Conservation (phyloP, 2,888 invertebrate genomes). For the Hyalella azteca region DNA sequence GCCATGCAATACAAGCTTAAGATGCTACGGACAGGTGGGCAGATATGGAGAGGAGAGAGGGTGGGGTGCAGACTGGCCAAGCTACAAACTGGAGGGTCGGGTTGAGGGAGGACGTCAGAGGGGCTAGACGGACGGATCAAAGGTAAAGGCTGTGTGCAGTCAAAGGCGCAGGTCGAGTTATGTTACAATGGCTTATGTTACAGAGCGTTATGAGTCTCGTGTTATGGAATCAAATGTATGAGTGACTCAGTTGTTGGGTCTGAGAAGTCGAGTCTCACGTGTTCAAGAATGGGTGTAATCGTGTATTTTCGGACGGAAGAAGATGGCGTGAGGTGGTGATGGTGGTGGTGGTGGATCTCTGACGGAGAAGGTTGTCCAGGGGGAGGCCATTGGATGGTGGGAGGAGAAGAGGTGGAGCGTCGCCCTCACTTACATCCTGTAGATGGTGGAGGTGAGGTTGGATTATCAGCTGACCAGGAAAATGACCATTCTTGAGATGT, state of each 20-base stretch:
- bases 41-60: not conserved
- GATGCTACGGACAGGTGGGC: slow-evolving; percentile 5
- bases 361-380: not conserved
- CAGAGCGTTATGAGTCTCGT: not conserved
- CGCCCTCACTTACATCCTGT: slow-evolving; percentile 58
- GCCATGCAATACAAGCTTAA: slow-evolving; percentile 32
- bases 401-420: slow-evolving; percentile 24
- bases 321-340: slow-evolving; percentile 14
- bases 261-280: not conserved
- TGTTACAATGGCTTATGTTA: slow-evolving; percentile 14
- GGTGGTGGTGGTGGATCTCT: slow-evolving; percentile 19
- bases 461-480: slow-evolving; percentile 48
- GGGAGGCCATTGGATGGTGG: slow-evolving; percentile 37
- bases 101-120: not conserved
- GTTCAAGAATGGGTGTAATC: not conserved
- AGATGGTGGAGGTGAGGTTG: slow-evolving; percentile 56
- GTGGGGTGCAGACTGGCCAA: not conserved
- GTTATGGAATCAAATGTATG: not conserved
- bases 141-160: slow-evolving; percentile 16
- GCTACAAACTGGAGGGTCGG: not conserved
- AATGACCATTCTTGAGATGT: slow-evolving; percentile 58
- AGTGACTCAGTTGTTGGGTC: not conserved
- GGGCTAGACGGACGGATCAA: slow-evolving; percentile 2
- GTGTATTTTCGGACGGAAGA: slow-evolving; percentile 27
- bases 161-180: slow-evolving; percentile 7